These are phyloP conservation scores for Leptinotarsa juncta DNA, from an alignment of 2,888 invertebrate genomes.

Conservation along the genomic window DNA sequence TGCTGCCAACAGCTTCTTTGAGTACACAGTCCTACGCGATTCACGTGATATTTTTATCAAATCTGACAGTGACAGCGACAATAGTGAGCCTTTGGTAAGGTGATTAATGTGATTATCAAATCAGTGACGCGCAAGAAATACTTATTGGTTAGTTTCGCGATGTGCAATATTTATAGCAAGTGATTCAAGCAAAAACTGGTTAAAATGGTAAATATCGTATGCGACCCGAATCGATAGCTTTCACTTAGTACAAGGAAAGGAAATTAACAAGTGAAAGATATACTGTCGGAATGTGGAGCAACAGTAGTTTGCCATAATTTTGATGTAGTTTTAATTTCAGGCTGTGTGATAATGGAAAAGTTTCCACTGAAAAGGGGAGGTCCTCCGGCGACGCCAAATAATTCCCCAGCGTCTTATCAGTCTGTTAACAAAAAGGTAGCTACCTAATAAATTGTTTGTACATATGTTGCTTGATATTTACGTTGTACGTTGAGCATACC, in stretches of 20 bases:
- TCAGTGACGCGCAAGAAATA: slow-evolving; percentile 15
- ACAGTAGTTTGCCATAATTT: slow-evolving; percentile 4
- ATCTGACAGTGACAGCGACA: slow-evolving; percentile 16
- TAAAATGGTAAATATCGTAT: slow-evolving; percentile 24
- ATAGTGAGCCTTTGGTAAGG: slow-evolving; percentile 6
- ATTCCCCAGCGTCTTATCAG: slow-evolving; percentile 69
- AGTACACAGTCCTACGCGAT: neutral
- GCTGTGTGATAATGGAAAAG: slow-evolving; percentile 73
- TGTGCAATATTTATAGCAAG: slow-evolving; percentile 11
- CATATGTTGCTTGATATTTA: slow-evolving; percentile 8
- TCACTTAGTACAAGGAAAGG: slow-evolving; percentile 19
- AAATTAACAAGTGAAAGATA: slow-evolving; percentile 6
- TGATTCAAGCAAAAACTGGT: slow-evolving; percentile 11
- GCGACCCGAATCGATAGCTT: neutral
- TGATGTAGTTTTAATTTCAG: slow-evolving; percentile 47
- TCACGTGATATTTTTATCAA: slow-evolving; percentile 11
- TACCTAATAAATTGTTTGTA: slow-evolving; percentile 15
- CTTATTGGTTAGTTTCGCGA: slow-evolving; percentile 2
- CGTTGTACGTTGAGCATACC: neutral
- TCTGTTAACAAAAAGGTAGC: slow-evolving; percentile 73
- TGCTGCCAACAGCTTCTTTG: neutral
- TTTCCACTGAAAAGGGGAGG: slow-evolving; percentile 74
- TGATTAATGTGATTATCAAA: slow-evolving; percentile 16
- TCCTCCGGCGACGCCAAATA: slow-evolving; percentile 67
- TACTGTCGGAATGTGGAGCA: slow-evolving; percentile 8